phyloP scores from a whole-genome alignment of 2,797 vertebrate genomes.

The Pipistrellus pygmaeus region DNA sequence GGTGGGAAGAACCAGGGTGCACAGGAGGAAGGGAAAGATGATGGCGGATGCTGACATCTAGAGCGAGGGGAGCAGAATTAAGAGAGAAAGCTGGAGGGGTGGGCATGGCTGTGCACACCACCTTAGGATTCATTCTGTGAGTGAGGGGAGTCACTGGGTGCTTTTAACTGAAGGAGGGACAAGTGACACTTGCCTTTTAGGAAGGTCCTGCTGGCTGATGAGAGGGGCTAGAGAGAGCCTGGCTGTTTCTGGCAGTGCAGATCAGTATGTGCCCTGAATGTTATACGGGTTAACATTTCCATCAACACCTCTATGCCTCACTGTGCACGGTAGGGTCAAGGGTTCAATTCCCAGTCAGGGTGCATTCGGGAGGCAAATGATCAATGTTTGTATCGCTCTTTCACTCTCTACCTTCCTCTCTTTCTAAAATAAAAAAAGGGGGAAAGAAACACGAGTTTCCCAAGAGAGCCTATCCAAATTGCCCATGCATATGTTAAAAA shows the following conservation, averaged over 20 bases:
- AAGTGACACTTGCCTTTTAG: not conserved
- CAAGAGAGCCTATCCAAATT: slow-evolving; percentile 7
- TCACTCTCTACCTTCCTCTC: not conserved
- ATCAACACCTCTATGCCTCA: not conserved
- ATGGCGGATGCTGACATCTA: not conserved
- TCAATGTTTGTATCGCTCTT: not conserved
- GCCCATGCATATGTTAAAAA: not conserved
- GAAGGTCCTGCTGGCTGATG: not conserved
- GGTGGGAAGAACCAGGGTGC: not conserved
- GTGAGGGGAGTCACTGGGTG: not conserved
- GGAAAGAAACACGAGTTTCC: not conserved
- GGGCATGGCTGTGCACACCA: not conserved
- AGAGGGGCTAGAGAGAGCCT: not conserved
- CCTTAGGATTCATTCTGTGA: slow-evolving; percentile 12
- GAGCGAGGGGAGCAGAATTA: not conserved
- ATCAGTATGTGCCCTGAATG: not conserved
- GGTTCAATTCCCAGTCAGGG: not conserved
- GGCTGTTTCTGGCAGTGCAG: not conserved
- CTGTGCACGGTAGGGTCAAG: not conserved
- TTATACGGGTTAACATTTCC: not conserved
- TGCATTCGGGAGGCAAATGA: not conserved
- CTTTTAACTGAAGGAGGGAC: not conserved
- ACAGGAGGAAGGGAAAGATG: not conserved
- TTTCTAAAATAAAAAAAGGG: not conserved
- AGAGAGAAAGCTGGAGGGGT: not conserved